Percentiles rank a stretch among this genome's conserved stretches.
phyloP scores from a whole-genome alignment of 2,113 vertebrate species.

The Hypomesus transpacificus region DNA sequence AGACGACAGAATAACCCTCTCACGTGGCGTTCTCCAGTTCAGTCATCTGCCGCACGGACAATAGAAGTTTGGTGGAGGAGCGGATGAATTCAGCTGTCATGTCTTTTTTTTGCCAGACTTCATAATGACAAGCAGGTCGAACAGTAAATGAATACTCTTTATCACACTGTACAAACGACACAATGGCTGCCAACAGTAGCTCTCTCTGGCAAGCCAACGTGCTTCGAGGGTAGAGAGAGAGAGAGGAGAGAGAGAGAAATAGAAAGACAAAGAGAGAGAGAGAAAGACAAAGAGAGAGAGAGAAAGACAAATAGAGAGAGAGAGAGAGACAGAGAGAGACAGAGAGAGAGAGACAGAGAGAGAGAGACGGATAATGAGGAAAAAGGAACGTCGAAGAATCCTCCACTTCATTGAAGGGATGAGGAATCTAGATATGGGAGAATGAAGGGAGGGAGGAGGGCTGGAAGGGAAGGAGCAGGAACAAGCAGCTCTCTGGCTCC shows the following conservation, averaged over 20 bases:
- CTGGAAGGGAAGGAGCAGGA: no score
- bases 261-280: background rate
- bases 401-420: background rate
- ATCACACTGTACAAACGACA: no score
- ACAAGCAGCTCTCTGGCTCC: slow-evolving; percentile 5
- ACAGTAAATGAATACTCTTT: no score
- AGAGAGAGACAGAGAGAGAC: background rate
- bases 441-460: background rate
- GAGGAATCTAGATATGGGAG: background rate
- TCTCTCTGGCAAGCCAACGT: no score
- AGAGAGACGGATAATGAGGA: slow-evolving; percentile 9
- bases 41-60: background rate
- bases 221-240: background rate
- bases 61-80: no score
- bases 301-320: background rate
- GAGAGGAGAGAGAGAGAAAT: background rate
- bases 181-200: no score
- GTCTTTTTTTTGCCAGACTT: no score
- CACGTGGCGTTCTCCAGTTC: slow-evolving; percentile 39
- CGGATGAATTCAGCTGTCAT: no score
- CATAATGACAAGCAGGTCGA: no score
- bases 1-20: slow-evolving; percentile 50
- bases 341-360: background rate
- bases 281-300: background rate
- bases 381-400: background rate